Evolutionary conservation across 2,113 vertebrate species (phyloP), one percentile per base, ranked within the genome.

Genomic region (Leptobrachium ailaonicum): DNA sequence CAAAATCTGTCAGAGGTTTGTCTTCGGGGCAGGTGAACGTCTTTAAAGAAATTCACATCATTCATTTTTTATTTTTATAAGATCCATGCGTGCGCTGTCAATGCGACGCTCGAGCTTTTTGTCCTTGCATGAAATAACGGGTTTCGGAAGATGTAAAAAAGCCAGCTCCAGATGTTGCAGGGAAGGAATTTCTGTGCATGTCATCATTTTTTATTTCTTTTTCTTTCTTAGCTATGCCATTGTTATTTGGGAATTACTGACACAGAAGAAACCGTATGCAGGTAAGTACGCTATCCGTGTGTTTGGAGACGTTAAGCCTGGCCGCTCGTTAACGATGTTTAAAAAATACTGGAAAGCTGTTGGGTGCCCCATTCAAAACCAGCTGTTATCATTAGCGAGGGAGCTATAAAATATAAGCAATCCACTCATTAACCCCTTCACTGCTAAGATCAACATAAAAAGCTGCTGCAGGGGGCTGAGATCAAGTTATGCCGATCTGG

Each of bases 181-280:
- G 2, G 62, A 20, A 64, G 62, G n/a, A 64, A 64, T 32, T 32
- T 64, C 2, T 64, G 40, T 64, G 20, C 5, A 64, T 64, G 32
- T 64, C 2, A 14, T 62, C n/a, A 64, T 64, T 64, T 64, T 60
- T 66, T 20, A 45, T 58, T 66, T 10, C 56, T 66, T 45, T 62
- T 41, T 41, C 71, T 81, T 40, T 82, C 60, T 0, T 88, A 97
- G 96, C 88, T 96, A 95, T 41, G 89, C 89, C n/a, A 94, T 96
- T 63, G 86, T 97, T 83, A 87, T 94, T 70, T 97, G 95, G 95
- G 96, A 96, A 89, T 92, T 96, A 14, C 90, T 98, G 12, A 92
- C 94, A 42, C 95, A 96, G 89, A 93, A 93, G 87, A 96, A 95
- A 71, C 92, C 93, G 0, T 93, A 93, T 11, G 41, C 93, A 91